Evolutionary conservation across 2,888 invertebrate species (phyloP), one percentile per base, ranked within the genome.

Genomic region (Sarcophaga variegata): DNA sequence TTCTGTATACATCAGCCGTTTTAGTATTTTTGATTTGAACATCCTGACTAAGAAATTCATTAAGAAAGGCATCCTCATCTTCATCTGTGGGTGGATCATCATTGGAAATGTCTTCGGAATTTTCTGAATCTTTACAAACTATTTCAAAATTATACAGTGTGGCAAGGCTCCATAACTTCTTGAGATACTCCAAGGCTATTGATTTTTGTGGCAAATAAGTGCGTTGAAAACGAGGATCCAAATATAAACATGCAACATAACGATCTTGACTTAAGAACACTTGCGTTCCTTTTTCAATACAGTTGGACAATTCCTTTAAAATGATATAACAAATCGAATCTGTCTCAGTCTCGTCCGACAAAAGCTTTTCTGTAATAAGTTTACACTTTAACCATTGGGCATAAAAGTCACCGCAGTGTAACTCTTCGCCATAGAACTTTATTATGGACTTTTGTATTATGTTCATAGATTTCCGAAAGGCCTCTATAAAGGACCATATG

Each of bases 351-450:
- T 69, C 45, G 4, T 25, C 20, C 27, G 14, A 11, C 3, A 74
- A 0, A 1, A 79, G n/a, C 54, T 86, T 83, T 69, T 83, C 72
- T 3, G 76, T 83, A 8, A 86, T 54, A 12, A 86, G 67, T 63
- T 77, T 86, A 25, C 86, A 69, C 54, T 86, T 86, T 8, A 86
- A 22, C 86, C 86, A 86, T n/a, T 86, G 86, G 14, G 86, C 72
- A 27, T 86, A 86, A 14, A 86, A 86, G n/a, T 86, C 83, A 4
- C 86, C 83, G 27, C 63, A 64, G 37, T 86, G 80, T 10, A 83
- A 20, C n/a, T 86, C 83, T 60, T 83, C 83, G 3, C 63, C 59
- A 62, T 81, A 49, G 14, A 22, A 86, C 2, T 72, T 83, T 6
- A 80, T 1, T 22, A 86, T 69, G 4, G 83, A 67, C 45, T 83